Base-by-base conservation (phyloP, 1,140 invertebrate species). In the Ctenoplectra terminalis region DNA sequence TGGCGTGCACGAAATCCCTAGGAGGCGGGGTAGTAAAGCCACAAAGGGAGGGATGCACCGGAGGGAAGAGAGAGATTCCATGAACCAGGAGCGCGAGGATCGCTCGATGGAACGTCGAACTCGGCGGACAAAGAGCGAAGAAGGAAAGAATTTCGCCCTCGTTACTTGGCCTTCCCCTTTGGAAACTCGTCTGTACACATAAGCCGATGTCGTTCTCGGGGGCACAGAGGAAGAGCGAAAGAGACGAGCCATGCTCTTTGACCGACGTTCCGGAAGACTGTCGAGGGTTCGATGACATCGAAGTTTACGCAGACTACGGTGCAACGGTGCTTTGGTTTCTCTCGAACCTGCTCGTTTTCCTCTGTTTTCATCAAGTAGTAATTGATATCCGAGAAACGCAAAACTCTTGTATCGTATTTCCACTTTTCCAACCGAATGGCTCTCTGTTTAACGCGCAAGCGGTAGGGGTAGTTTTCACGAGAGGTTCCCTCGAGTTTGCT, bases 351-450 rank as follows among this genome's bases (percentile, higher is more conserved):
- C 17, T 4, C 11, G 17, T 11, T 37, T 63, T 8, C 1, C 60
- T 37, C 3, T 11, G 20, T 37, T 34, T 5, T 6, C 15, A 23
- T 0, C 37, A 23, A n/a, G 9, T 23, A 52, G 48, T 71, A 78
- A 85, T 82, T 72, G 85, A 86, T 82, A 86, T 77, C 71, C 26
- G 83, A 86, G 84, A 81, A 76, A 81, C 71, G 78, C 61, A 50
- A 54, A 43, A 56, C 73, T 61, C 69, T 71, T 46, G 56, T 52
- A 52, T 79, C 66, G 66, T 31, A 43, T 69, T 69, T 8, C 50
- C 37, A 56, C 34, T 48, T 58, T 71, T 40, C 48, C 75, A 37
- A 54, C 9, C 23, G 31, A 48, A 15, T 15, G 50, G 7, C 37
- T 20, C 31, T 31, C 40, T 37, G 46, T 63, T 40, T 23, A 23